Evolutionary conservation across 2,113 vertebrate species (phyloP).

Genomic region (Mohoua ochrocephala): DNA sequence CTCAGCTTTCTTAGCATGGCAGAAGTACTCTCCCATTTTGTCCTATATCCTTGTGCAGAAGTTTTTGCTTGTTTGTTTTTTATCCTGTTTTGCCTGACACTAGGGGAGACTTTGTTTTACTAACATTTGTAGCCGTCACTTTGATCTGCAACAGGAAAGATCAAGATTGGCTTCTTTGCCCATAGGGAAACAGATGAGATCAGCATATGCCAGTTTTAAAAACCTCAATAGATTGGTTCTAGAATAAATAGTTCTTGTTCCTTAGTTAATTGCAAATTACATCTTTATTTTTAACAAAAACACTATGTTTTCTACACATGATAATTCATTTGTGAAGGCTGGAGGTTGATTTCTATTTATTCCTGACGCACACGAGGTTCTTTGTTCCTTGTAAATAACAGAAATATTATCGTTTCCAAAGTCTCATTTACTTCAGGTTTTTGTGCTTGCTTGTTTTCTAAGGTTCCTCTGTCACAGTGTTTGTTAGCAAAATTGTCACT

Average conservation of each 20-base stretch:
- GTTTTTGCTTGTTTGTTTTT: conserved; percentile 1
- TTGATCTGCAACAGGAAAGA: conserved; percentile 42
- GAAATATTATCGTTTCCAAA: not conserved
- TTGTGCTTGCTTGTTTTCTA: not conserved
- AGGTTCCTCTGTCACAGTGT: not conserved
- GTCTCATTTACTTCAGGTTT: not conserved
- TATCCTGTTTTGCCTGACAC: not conserved
- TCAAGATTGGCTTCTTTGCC: not conserved
- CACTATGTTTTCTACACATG: not conserved
- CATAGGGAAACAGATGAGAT: conserved; percentile 21
- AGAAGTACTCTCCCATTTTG: not conserved
- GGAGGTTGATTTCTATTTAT: conserved; percentile 15
- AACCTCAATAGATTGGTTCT: not conserved
- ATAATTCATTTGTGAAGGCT: not conserved
- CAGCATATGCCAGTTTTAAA: conserved; percentile 2
- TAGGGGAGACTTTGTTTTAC: not conserved
- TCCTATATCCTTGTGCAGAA: not conserved
- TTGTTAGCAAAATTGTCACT: not conserved
- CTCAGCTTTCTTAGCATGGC: not conserved
- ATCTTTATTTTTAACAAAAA: not conserved
- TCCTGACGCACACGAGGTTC: not conserved
- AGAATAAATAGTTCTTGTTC: not conserved
- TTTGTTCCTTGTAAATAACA: conserved; percentile 1
- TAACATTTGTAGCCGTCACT: not conserved
- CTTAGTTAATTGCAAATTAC: not conserved